Conservation (phyloP, 2,113 vertebrate genomes). For the Smithornis capensis region DNA sequence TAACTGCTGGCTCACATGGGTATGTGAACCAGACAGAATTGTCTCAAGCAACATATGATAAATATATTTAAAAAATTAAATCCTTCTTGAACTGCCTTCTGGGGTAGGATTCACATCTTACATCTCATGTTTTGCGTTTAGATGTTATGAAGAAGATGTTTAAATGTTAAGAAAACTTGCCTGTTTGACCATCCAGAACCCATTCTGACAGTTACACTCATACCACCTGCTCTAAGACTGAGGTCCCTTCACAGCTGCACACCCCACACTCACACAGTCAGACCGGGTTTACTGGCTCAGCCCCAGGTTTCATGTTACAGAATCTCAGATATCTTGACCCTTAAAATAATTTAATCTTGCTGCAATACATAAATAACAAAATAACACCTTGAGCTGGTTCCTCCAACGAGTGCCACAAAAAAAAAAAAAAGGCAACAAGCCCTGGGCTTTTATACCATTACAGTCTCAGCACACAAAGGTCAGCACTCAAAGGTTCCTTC, state of each 20-base stretch:
- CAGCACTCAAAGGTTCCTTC: fast-evolving
- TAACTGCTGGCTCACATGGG: background rate
- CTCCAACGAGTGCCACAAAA: background rate
- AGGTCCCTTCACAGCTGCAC: background rate
- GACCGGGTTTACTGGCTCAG: background rate
- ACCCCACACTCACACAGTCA: fast-evolving
- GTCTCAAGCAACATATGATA: background rate
- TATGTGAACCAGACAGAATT: background rate
- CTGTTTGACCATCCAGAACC: background rate
- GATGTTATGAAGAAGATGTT: background rate
- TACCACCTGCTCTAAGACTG: no score
- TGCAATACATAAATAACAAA: background rate
- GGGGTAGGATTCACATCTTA: background rate
- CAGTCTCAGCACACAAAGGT: background rate
- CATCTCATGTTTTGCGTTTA: fast-evolving
- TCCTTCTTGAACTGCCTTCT: background rate
- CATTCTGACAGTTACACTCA: background rate
- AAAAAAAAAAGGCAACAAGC: no score
- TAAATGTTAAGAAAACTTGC: background rate
- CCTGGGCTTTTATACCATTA: background rate
- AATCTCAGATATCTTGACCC: background rate
- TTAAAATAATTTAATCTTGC: background rate
- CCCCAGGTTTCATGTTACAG: background rate
- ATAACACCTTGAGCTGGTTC: background rate
- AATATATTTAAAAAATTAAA: background rate